Conservation (phyloP, 2,888 invertebrate species). For the Myathropa florea region DNA sequence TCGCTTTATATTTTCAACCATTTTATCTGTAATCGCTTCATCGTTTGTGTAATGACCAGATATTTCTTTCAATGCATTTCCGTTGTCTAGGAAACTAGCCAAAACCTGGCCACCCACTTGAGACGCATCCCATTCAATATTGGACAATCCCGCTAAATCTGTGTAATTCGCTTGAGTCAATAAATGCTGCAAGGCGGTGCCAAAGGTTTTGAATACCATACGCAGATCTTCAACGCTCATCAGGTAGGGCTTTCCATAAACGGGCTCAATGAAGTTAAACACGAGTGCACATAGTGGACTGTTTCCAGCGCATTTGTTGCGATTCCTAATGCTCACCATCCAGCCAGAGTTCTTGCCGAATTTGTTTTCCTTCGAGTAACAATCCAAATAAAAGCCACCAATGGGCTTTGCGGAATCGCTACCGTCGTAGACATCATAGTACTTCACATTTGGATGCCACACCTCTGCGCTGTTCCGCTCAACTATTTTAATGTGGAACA, state of each 20-base stretch:
- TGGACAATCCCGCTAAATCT: conserved; percentile 91
- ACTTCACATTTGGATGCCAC: conserved; percentile 94
- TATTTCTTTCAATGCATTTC: conserved; percentile 83
- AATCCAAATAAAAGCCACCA: conserved; percentile 93
- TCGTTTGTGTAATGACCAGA: conserved; percentile 89
- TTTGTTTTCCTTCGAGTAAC: conserved; percentile 86
- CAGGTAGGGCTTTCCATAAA: conserved; percentile 85
- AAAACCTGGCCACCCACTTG: conserved; percentile 92
- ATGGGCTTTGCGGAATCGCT: conserved; percentile 81
- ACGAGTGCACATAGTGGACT: conserved; percentile 91
- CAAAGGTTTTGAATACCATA: conserved; percentile 91
- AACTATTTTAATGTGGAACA: conserved; percentile 90
- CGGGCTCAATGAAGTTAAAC: conserved; percentile 89
- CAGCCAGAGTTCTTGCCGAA: conserved; percentile 87
- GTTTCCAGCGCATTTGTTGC: conserved; percentile 84
- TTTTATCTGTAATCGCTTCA: conserved; percentile 85
- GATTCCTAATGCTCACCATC: conserved; percentile 90
- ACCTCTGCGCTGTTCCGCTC: conserved; percentile 84
- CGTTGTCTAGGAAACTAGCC: conserved; percentile 89
- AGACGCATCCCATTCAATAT: conserved; percentile 96
- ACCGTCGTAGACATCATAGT: conserved; percentile 89
- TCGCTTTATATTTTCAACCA: conserved; percentile 84
- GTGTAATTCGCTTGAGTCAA: conserved; percentile 90
- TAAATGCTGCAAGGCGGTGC: conserved; percentile 92
- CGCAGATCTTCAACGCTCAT: conserved; percentile 89